Evolutionary conservation across 2,888 invertebrate genomes (phyloP).

Genomic region (Strigamia transsilvanica): DNA sequence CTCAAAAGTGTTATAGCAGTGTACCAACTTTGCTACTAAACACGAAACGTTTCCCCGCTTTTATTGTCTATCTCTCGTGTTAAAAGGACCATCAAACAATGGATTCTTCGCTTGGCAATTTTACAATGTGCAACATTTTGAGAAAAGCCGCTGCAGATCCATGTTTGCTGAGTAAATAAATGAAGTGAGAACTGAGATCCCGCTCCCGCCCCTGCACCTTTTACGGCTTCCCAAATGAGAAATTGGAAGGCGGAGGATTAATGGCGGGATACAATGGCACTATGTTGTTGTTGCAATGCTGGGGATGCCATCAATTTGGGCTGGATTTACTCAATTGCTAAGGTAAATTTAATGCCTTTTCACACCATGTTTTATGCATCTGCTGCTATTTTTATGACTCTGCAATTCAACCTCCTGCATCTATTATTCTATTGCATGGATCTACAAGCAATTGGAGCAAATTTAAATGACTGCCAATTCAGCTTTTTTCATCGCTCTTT

Average conservation of each 20-base stretch:
- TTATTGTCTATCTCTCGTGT: constrained; percentile 43
- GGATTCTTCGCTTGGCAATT: constrained; percentile 44
- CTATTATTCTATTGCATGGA: constrained; percentile 17
- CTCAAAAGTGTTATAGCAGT: constrained; percentile 47
- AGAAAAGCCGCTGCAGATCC: constrained; percentile 31
- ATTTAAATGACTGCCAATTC: constrained; percentile 32
- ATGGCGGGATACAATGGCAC: constrained; percentile 21
- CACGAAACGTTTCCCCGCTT: constrained; percentile 21
- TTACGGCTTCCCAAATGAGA: constrained; percentile 45
- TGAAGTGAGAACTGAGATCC: neutral
- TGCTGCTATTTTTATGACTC: constrained; percentile 14
- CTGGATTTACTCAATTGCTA: constrained; percentile 45
- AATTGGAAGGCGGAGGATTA: constrained; percentile 28
- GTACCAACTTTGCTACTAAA: constrained; percentile 30
- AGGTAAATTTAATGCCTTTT: constrained; percentile 38
- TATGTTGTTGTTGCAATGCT: neutral
- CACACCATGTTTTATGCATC: constrained; percentile 46
- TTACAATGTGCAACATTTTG: constrained; percentile 46
- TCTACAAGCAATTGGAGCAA: constrained; percentile 14
- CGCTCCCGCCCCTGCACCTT: neutral
- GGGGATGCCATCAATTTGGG: constrained; percentile 33
- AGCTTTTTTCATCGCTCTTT: neutral
- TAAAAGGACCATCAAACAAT: constrained; percentile 49
- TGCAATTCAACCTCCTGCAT: constrained; percentile 31
- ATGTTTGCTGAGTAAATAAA: constrained; percentile 48